Conservation (phyloP, 2,113 vertebrate species). For the Varanus komodoensis region DNA sequence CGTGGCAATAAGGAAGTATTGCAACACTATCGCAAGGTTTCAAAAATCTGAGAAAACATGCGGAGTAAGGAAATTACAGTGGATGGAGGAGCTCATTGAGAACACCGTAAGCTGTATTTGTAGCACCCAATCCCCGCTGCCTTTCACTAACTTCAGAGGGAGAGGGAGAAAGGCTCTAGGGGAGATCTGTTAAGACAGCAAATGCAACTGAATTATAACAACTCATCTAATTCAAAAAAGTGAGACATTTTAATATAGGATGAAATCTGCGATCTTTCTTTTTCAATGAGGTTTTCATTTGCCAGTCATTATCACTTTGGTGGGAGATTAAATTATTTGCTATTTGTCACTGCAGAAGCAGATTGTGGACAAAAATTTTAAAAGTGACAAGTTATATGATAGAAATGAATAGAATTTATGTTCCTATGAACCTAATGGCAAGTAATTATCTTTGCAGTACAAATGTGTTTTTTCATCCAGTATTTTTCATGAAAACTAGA, state of each 20-base stretch:
- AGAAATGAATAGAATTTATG: conserved; percentile 81
- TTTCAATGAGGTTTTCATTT: conserved; percentile 78
- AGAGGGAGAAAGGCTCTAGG: conserved; percentile 3
- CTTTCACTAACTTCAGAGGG: conserved; percentile 26
- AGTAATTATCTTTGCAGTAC: conserved; percentile 82
- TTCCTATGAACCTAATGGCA: conserved; percentile 78
- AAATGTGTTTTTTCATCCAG: conserved; percentile 78
- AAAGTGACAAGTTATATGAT: conserved; percentile 75
- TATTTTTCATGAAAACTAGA: conserved; percentile 70
- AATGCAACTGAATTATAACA: conserved; percentile 37
- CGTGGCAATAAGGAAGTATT: not conserved
- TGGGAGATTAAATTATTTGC: conserved; percentile 74
- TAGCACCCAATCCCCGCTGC: not conserved
- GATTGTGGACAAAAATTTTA: conserved; percentile 69
- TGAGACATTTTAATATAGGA: conserved; percentile 38
- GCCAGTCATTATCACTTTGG: conserved; percentile 73
- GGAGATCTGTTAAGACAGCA: conserved; percentile 26
- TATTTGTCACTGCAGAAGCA: conserved; percentile 73
- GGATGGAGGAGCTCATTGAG: not conserved
- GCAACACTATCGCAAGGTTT: not conserved
- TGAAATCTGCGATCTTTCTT: conserved; percentile 41
- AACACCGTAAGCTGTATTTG: not conserved
- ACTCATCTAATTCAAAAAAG: conserved; percentile 28
- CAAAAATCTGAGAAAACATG: not conserved
- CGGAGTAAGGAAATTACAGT: not conserved